These are phyloP conservation scores for Itoplectis maculator DNA, from an alignment of 2,888 invertebrate species.

Conservation along the genomic window DNA sequence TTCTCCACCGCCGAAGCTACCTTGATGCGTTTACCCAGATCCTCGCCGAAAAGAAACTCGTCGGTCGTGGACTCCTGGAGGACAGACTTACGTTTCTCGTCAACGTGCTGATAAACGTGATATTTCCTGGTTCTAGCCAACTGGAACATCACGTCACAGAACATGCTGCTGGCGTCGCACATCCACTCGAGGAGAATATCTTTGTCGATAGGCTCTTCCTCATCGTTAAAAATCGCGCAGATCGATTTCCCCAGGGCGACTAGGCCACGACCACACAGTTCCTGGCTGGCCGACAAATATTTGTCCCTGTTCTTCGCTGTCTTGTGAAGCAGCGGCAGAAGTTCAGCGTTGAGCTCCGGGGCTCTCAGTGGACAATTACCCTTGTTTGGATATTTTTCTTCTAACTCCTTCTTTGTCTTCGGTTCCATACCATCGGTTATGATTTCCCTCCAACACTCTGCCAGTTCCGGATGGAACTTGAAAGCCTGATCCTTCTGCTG, in stretches of 20 bases:
- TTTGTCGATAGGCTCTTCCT: slow-evolving; percentile 23
- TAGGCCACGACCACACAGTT: slow-evolving; percentile 14
- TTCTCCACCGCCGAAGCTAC: slow-evolving; percentile 25
- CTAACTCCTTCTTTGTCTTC: background rate
- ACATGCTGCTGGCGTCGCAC: slow-evolving; percentile 61
- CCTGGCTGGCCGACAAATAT: slow-evolving; percentile 23
- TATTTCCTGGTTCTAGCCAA: slow-evolving; percentile 32
- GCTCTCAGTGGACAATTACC: slow-evolving; percentile 24
- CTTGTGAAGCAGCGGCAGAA: slow-evolving; percentile 10
- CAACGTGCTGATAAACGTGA: slow-evolving; percentile 37
- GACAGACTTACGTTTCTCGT: slow-evolving; percentile 20
- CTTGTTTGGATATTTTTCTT: slow-evolving; percentile 8
- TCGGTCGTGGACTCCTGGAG: slow-evolving; percentile 40
- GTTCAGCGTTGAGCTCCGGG: slow-evolving; percentile 33
- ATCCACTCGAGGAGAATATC: slow-evolving; percentile 21
- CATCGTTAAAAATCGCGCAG: slow-evolving; percentile 39
- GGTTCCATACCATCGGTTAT: background rate
- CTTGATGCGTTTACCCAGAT: slow-evolving; percentile 35
- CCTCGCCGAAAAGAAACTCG: slow-evolving; percentile 36
- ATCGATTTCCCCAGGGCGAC: slow-evolving; percentile 62
- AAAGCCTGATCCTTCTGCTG: slow-evolving; percentile 23
- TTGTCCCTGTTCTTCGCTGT: slow-evolving; percentile 38
- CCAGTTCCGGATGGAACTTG: slow-evolving; percentile 36
- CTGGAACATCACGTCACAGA: slow-evolving; percentile 35
- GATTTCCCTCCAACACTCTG: slow-evolving; percentile 34